Base-by-base conservation (phyloP, 2,888 invertebrate species). In the Athalia rosae region DNA sequence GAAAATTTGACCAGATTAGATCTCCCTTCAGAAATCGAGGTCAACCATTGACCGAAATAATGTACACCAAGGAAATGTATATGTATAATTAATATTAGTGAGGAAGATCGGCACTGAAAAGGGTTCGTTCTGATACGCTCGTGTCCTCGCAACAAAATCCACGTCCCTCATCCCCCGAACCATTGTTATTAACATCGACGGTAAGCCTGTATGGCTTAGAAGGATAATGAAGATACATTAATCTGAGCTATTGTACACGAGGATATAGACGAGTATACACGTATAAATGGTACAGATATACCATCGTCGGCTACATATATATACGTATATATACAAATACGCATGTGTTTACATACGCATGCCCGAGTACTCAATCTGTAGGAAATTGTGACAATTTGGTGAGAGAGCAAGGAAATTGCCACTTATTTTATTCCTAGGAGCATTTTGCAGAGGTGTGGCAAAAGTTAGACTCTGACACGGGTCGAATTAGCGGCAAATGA, bases 181-280 rank as follows among this genome's bases (percentile, higher is more conserved):
- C 69, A 71, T 71, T 71, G 69, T 71, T 71, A 71, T 71, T 58
- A 71, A 71, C 58, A 58, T 45, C 58, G 43, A 11, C 11, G 58
- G 56, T 71, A 71, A 71, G 69, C 69, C 69, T 71, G 48, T 50
- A 58, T 71, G 58, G 69, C 56, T 71, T 71, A 71, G 56, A 58
- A 71, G 58, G 69, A 71, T 71, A 71, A 71, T 71, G 69, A 71
- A 71, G 69, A 58, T 71, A 71, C 69, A 71, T 56, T 58, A 71
- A 58, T 71, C 69, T 71, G 58, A 71, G 69, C 69, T 71, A 13
- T 56, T 58, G 58, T 58, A 45, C 45, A 50, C n/a, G 58, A 45
- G 58, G 13, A 13, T 69, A 13, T 64, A 64, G 7, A 7, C 48
- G 47, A 64, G 13, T 47, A n/a, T 53, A n/a, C 11, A 56, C 1